Evolutionary conservation across 1,140 invertebrate species (phyloP).

Genomic region (Drosophila sp.): DNA sequence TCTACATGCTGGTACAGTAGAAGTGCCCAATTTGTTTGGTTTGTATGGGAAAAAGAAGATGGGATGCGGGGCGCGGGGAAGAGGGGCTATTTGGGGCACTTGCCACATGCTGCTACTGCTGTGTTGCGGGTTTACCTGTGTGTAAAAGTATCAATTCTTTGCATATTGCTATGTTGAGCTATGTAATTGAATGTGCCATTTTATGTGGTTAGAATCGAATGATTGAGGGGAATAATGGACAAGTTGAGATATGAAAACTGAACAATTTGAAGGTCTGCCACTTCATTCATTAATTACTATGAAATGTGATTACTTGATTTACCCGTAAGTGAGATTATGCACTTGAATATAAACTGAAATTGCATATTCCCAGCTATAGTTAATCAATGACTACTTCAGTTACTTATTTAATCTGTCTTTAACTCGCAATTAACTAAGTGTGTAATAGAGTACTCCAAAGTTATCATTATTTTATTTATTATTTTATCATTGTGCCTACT

Average conservation of each 20-base stretch:
- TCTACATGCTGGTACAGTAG: constrained; percentile 56
- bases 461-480: background rate
- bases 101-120: constrained; percentile 46
- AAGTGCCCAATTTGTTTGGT: constrained; percentile 11
- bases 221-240: constrained; percentile 5
- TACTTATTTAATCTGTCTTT: background rate
- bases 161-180: constrained; percentile 2
- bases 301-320: no score
- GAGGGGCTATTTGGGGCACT: background rate
- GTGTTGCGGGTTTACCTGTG: constrained; percentile 70
- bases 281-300: no score
- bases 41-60: background rate
- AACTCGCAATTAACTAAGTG: no score
- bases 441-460: background rate
- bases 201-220: constrained; percentile 43
- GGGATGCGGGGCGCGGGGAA: background rate
- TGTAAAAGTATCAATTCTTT: constrained; percentile 8
- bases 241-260: background rate
- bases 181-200: constrained; percentile 74
- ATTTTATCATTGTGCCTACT: background rate
- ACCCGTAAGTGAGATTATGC: no score
- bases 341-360: no score
- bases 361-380: no score
- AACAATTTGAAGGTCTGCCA: no score
- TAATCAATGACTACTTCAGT: background rate